Evolutionary conservation across 2,113 vertebrate species (phyloP).

Genomic region (Austrofundulus limnaeus): DNA sequence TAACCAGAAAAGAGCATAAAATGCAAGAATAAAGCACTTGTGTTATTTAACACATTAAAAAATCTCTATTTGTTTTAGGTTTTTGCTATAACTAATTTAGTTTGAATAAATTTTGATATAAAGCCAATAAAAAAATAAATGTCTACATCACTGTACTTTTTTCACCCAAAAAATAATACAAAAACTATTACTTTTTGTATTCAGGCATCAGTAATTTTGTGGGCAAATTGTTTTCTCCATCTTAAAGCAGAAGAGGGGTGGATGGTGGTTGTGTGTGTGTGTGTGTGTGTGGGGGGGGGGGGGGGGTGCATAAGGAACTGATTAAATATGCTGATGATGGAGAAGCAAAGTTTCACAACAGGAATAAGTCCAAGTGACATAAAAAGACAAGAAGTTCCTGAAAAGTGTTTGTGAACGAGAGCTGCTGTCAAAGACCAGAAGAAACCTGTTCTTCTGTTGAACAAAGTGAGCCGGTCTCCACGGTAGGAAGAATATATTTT

Average conservation of each 20-base stretch:
- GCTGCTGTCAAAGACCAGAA: not conserved
- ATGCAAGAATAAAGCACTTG: not conserved
- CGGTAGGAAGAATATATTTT: not conserved
- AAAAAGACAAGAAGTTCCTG: conserved; percentile 6
- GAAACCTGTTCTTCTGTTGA: not conserved
- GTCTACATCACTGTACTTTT: too few species aligned
- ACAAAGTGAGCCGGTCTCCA: not conserved
- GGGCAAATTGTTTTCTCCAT: too few species aligned
- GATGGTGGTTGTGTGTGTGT: too few species aligned
- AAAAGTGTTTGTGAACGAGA: not conserved
- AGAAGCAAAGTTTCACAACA: conserved; percentile 15
- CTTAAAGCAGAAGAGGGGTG: too few species aligned
- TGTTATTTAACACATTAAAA: not conserved
- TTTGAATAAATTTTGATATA: too few species aligned
- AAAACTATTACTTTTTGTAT: too few species aligned
- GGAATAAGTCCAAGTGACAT: conserved; percentile 1
- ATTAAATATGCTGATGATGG: not conserved
- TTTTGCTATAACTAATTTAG: too few species aligned
- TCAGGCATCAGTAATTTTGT: too few species aligned
- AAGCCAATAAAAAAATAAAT: too few species aligned
- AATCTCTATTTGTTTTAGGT: too few species aligned
- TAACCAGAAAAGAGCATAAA: not conserved
- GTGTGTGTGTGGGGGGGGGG: too few species aligned
- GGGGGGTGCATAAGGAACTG: not conserved
- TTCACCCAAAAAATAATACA: too few species aligned